A percentile compares a stretch with the other conserved stretches of the same genome.
Evolutionary conservation across 2,888 invertebrate species (phyloP).

Genomic region (Eulithis testata): DNA sequence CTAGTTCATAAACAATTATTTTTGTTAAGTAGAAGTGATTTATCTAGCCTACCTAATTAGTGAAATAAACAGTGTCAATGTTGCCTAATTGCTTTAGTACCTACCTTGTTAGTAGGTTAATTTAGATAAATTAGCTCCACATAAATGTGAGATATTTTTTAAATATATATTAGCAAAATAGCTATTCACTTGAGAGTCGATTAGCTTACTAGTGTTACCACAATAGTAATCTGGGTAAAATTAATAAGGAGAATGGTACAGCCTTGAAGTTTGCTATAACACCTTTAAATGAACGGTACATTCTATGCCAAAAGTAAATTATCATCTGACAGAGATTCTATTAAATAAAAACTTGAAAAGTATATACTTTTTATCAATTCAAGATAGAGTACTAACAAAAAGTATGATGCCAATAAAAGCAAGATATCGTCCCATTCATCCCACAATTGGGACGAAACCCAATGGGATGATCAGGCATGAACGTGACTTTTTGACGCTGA

Average conservation of each 20-base stretch:
- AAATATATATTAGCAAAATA: neutral
- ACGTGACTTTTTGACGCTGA: no score
- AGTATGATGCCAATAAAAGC: no score
- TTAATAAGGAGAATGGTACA: constrained; percentile 53
- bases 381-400: no score
- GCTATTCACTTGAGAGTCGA: neutral
- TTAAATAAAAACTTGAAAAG: no score
- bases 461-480: no score
- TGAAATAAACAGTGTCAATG: neutral
- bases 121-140: neutral
- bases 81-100: neutral
- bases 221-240: constrained; percentile 7
- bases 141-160: neutral
- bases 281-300: constrained; percentile 45
- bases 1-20: neutral
- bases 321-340: no score
- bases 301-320: no score
- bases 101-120: neutral
- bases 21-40: no score
- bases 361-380: no score
- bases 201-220: neutral
- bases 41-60: neutral
- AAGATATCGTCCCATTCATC: no score
- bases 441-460: no score
- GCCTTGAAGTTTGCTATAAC: constrained; percentile 50